Conservation (phyloP, 2,797 vertebrate genomes). For the Decapterus maruadsi region DNA sequence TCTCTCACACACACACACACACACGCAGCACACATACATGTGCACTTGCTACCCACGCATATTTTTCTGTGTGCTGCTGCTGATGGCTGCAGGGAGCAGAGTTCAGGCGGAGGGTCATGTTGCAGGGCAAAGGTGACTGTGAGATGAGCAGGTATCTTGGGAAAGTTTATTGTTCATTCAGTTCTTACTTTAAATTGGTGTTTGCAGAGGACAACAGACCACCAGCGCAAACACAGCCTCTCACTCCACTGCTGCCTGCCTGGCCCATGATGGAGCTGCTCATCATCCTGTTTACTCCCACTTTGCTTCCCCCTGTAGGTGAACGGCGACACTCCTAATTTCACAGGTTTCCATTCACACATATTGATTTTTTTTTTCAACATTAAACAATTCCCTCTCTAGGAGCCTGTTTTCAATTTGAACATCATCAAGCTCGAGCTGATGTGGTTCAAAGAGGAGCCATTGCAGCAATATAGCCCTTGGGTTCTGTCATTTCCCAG, state of each 20-base stretch:
- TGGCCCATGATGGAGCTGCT: constrained; percentile 11
- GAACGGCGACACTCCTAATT: constrained; percentile 23
- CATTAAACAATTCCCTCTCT: constrained; percentile 38
- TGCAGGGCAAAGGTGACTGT: constrained; percentile 60
- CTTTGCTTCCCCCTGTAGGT: constrained; percentile 11
- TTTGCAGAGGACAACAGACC: constrained; percentile 43
- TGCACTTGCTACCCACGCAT: constrained; percentile 52
- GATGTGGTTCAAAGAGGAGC: constrained; percentile 41
- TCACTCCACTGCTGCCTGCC: constrained; percentile 25
- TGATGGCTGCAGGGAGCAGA: constrained; percentile 51
- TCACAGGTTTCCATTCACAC: constrained; percentile 18
- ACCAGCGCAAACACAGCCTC: background rate
- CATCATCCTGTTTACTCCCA: constrained; percentile 17
- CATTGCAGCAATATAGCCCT: constrained; percentile 21
- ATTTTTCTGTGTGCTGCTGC: constrained; percentile 47
- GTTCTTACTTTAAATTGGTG: constrained; percentile 48
- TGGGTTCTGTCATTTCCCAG: constrained; percentile 48
- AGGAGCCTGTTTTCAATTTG: constrained; percentile 39
- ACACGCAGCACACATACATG: constrained; percentile 22
- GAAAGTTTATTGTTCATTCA: constrained; percentile 46
- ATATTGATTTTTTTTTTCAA: constrained; percentile 42
- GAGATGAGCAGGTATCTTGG: constrained; percentile 52
- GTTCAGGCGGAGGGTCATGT: constrained; percentile 46
- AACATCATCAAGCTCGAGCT: constrained; percentile 37
- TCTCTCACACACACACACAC: constrained; percentile 22